Conservation (phyloP, 2,888 invertebrate genomes). For the Sturmia bella region DNA sequence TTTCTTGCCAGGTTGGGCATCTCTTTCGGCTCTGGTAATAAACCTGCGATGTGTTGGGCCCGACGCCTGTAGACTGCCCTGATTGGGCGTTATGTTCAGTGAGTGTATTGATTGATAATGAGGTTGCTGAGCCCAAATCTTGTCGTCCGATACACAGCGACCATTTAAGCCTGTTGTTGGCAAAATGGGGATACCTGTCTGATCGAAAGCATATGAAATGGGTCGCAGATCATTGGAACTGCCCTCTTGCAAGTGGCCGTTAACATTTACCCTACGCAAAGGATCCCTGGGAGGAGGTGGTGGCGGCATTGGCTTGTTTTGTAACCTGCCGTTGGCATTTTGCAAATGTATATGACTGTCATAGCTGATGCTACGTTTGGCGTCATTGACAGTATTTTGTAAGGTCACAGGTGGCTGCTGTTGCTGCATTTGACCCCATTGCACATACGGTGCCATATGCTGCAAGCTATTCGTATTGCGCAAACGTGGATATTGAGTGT, state of each 20-base stretch:
- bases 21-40: slow-evolving; percentile 78
- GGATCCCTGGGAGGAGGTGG: slow-evolving; percentile 91
- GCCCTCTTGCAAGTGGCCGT: slow-evolving; percentile 74
- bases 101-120: slow-evolving; percentile 79
- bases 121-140: slow-evolving; percentile 79
- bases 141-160: slow-evolving; percentile 82
- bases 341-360: slow-evolving; percentile 81
- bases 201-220: slow-evolving; percentile 83
- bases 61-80: slow-evolving; percentile 41
- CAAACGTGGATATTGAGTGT: slow-evolving; percentile 60
- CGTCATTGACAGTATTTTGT: slow-evolving; percentile 77
- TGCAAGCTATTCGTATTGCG: slow-evolving; percentile 75
- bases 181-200: slow-evolving; percentile 70
- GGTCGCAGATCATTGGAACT: slow-evolving; percentile 81
- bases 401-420: slow-evolving; percentile 73
- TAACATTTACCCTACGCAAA: slow-evolving; percentile 83
- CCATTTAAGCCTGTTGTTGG: slow-evolving; percentile 73
- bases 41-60: slow-evolving; percentile 75
- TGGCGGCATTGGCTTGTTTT: slow-evolving; percentile 84
- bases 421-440: slow-evolving; percentile 76
- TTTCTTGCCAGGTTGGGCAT: slow-evolving; percentile 78
- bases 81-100: slow-evolving; percentile 73
- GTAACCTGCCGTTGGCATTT: slow-evolving; percentile 74
- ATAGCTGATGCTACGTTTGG: slow-evolving; percentile 81
- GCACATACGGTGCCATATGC: slow-evolving; percentile 76